Evolutionary conservation across 2,888 invertebrate species (phyloP), one percentile per base, ranked within the genome.

Genomic region (Elysia crispata): DNA sequence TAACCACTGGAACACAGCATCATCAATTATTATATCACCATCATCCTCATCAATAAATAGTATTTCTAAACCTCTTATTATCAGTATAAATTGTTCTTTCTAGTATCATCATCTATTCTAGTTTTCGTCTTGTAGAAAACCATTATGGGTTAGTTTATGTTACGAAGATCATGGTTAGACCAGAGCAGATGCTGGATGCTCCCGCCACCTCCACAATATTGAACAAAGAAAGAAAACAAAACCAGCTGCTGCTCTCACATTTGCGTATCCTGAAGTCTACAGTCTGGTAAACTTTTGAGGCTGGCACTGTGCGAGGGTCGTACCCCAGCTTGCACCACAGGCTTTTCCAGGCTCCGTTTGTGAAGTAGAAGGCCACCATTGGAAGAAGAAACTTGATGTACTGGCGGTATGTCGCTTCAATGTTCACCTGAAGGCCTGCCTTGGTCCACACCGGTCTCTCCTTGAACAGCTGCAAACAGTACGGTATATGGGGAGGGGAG

Each of bases 301-400:
- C 93, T 5, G 95, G 95, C 83, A 97, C 95, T 86, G 95, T 95
- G 33, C 97, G 94, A 0, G 99, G 98, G 93, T 99, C 98, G 90
- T 97, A 98, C 0, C 98, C 98, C 88, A 95, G 95, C 86, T 94
- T 95, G 0, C 97, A 95, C 96, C 98, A 99, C 90, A 96, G 94
- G 76, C 95, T 94, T 84, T 97, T 94, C 97, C 98, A 99, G 0
- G 92, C 99, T 0, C 99, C 99, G 83, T 95, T 95, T 77, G 94
- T 94, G 92, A 96, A 96, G 90, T 97, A 97, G 91, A 96, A 96
- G 0, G 97, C 96, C 3, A 97, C 92, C 33, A 95, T 94, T 0
- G 98, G 97, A 81, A 98, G 93, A 20, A 98, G 94, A 79, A 81
- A 83, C 60, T 90, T 81, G 20, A 86, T 85, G 30, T 79, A 69